A percentile compares a stretch with the other conserved stretches of the same genome.
These are phyloP conservation scores for Bombus polaris DNA, from an alignment of 1,140 invertebrate genomes.

Conservation along the genomic window DNA sequence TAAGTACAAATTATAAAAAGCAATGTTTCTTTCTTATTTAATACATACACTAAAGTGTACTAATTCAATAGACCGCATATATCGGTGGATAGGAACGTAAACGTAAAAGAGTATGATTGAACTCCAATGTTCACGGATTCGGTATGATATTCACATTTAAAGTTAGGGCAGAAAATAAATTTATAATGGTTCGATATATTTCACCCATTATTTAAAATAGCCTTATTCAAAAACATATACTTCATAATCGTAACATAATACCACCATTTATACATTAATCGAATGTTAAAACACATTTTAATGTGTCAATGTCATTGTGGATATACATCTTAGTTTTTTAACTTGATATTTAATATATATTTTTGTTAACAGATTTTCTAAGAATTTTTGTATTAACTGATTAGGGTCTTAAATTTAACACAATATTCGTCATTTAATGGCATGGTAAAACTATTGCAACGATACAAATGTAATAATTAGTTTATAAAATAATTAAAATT, in stretches of 20 bases:
- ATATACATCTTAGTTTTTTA: conserved; percentile 51
- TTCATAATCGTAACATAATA: conserved; percentile 20
- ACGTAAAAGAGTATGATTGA: conserved; percentile 15
- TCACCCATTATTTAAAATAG: conserved; percentile 25
- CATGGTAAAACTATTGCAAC: conserved; percentile 60
- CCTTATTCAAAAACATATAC: conserved; percentile 33
- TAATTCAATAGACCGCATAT: neutral
- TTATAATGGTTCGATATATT: conserved; percentile 4
- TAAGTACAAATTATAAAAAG: conserved; percentile 43
- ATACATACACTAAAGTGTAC: neutral
- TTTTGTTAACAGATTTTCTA: conserved; percentile 57
- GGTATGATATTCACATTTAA: neutral
- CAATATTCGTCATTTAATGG: conserved; percentile 47
- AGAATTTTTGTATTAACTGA: conserved; percentile 57
- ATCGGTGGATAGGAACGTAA: neutral
- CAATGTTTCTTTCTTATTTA: conserved; percentile 14
- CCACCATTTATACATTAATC: conserved; percentile 21
- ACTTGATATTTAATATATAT: conserved; percentile 48
- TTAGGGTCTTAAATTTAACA: conserved; percentile 49
- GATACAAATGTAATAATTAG: conserved; percentile 66
- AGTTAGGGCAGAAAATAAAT: conserved; percentile 10
- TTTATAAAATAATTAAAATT: conserved; percentile 60
- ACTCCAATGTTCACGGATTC: neutral
- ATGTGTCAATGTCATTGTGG: conserved; percentile 32
- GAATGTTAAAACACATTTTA: conserved; percentile 12